Base-by-base conservation (phyloP, 2,113 vertebrate genomes). In the Hipposideros armiger region DNA sequence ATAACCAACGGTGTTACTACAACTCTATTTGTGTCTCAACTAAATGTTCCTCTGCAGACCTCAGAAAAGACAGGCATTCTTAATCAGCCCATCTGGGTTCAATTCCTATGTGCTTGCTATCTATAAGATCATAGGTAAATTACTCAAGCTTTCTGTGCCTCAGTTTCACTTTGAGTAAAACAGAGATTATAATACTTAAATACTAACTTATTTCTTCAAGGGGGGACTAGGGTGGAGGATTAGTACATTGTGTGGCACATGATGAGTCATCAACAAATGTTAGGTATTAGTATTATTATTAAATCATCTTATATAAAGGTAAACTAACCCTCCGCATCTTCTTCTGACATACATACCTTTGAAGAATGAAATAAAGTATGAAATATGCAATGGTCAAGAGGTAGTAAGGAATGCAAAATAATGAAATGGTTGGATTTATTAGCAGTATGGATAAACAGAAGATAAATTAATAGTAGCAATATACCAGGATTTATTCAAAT, bases 371-470 rank as follows among this genome's bases (percentile, higher is more conserved):
- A 66, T 56, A 17, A 70, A 87, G 10, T 82, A 77, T 82, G 64
- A 94, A 77, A 74, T 47, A 87, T 1, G 7, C 26, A 81, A 90
- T 42, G n/a, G 36, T 50, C 60, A 87, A 93, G 6, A 28, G 52
- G 10, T 60, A 86, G 54, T 16, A 96, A 91, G 32, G 84, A 78
- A 84, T 76, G 94, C 1, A 72, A 84, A 92, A 66, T 42, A 86
- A 83, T 89, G 82, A 52, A 47, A 54, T 42, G 7, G 24, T 15
- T 83, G 19, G 54, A 70, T n/a, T 88, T 78, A 77, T 56, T 50
- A 77, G 62, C 30, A 73, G 4, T 52, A 73, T 11, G 42, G 32
- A 86, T 50, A 62, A 82, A 66, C 22, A 56, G 14, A 81, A n/a
- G 7, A 73, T 73, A 72, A 81, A 78, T 87, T 80, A 87, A 54